A percentile compares a stretch with the other conserved stretches of the same genome.
Evolutionary conservation across 2,888 invertebrate species (phyloP).

Genomic region (Lithosia quadra): DNA sequence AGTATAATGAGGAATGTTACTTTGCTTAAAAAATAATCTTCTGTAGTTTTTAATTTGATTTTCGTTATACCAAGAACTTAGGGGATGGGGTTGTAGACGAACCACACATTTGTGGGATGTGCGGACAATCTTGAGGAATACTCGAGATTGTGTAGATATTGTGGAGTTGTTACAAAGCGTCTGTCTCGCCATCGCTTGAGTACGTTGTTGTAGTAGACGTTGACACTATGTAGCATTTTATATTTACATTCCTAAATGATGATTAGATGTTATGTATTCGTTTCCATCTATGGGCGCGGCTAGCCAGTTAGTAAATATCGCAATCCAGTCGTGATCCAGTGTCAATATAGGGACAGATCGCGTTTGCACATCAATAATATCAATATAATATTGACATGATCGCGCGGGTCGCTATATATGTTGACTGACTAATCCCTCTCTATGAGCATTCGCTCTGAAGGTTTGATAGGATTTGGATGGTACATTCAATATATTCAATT

Average conservation of each 20-base stretch:
- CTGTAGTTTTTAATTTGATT: constrained; percentile 34
- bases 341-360: no score
- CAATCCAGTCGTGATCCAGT: no score
- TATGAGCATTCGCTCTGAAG: constrained; percentile 23
- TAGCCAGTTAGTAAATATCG: no score
- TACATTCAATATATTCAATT: neutral
- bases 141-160: no score
- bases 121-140: neutral
- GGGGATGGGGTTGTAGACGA: constrained; percentile 19
- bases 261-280: constrained; percentile 56
- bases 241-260: constrained; percentile 73
- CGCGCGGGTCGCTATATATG: no score
- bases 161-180: neutral
- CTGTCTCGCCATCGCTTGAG: constrained; percentile 22
- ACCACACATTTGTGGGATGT: neutral
- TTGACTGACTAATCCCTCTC: no score
- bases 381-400: no score
- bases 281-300: constrained; percentile 31
- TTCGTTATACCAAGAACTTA: constrained; percentile 24
- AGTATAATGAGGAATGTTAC: constrained; percentile 28
- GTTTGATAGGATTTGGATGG: no score
- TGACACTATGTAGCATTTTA: constrained; percentile 63
- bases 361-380: no score
- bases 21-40: constrained; percentile 33
- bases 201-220: constrained; percentile 37